Evolutionary conservation across 2,113 vertebrate species (phyloP).

Genomic region (Ia io): DNA sequence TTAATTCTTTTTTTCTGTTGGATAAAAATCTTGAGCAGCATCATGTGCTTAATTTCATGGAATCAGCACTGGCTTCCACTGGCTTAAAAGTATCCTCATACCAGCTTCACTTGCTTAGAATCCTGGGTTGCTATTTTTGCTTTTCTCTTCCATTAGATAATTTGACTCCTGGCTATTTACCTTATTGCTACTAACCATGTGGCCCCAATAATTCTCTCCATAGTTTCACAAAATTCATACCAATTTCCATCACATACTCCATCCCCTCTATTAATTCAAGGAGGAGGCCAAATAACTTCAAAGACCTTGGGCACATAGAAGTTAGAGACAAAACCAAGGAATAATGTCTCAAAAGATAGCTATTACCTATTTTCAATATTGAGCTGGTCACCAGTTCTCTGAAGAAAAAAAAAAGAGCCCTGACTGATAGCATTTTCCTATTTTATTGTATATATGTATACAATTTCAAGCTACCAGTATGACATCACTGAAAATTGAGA

Average conservation of each 20-base stretch:
- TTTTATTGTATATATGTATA: background rate
- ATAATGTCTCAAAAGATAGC: background rate
- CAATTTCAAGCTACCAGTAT: background rate
- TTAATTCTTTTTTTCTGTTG: background rate
- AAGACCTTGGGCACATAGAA: background rate
- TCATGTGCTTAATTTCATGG: background rate
- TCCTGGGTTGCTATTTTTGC: background rate
- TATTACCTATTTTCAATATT: background rate
- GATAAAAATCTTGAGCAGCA: background rate
- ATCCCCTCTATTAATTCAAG: background rate
- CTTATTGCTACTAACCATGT: background rate
- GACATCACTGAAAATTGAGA: background rate
- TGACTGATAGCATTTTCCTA: background rate
- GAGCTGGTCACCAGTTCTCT: background rate
- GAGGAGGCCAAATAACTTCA: background rate
- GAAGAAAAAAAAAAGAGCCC: background rate
- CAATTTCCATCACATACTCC: background rate
- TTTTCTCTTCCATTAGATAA: background rate
- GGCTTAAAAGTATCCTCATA: background rate
- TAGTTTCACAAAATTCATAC: background rate
- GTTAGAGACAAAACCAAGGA: background rate
- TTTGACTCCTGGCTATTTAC: background rate
- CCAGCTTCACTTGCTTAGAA: background rate
- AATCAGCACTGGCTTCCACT: background rate
- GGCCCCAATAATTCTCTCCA: background rate